Evolutionary conservation across 2,797 vertebrate species (phyloP), one percentile per base, ranked within the genome.

Genomic region (Sebastes wilsoni): DNA sequence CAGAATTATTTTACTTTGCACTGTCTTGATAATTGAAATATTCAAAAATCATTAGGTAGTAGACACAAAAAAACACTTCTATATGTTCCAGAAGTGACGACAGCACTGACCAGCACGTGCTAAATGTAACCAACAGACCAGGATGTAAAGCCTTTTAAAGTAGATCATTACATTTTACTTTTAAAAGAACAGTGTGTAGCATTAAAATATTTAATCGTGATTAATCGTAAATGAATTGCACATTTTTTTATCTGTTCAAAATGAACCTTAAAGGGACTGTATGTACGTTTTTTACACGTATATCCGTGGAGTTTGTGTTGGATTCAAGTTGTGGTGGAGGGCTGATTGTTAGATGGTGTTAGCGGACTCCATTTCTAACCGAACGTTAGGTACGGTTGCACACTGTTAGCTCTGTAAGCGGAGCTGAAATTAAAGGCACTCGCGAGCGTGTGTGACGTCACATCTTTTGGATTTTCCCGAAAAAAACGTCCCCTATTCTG

Each of bases 71-170:
- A 82, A n/a, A 34, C 25, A 30, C 9, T 22, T 4, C 2, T 18
- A 1, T n/a, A 20, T 18, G 42, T 46, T 46, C 42, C 42, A 38
- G 14, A 75, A 16, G 59, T 58, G 58, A 68, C 30, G 0, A 25
- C 81, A 77, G 83, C 86, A 85, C 78, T 75, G 80, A 85, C 83
- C 84, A 83, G 86, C 86, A 84, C 34, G 70, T 69, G 79, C 82
- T 46, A 3, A 62, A 18, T 7, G 46, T 81, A 28, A 36, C 46
- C 12, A 5, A 28, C 64, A 32, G 23, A 58, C 34, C 64, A 67
- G 34, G 6, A 55, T 7, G 4, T 16, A 9, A 14, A 72, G 28
- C 32, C 22, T 4, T 10, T 56, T 38, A 76, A 30, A 80, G 38
- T 14, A 23, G 36, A 23, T 25, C 1, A 61, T 34, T 25, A 22